phyloP scores from a whole-genome alignment of 2,113 vertebrate species.

The Pseudopipra pipra region DNA sequence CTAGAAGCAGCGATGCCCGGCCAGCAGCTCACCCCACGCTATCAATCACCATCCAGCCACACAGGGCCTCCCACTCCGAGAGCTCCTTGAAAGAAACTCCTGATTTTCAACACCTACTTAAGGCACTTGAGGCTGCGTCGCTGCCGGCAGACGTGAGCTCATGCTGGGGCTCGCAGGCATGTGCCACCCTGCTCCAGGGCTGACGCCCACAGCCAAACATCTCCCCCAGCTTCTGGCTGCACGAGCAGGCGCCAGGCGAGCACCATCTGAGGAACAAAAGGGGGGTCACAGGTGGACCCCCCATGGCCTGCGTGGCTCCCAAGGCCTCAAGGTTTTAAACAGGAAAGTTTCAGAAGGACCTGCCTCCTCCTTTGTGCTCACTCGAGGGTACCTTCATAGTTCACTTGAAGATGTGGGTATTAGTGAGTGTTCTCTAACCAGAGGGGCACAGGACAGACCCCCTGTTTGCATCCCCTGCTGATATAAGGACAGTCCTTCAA shows the following conservation, averaged over 20 bases:
- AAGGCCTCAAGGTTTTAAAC: background rate
- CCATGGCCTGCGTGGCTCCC: rapidly evolving
- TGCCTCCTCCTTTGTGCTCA: background rate
- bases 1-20: rapidly evolving
- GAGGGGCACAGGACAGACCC: background rate
- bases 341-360: background rate
- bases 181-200: conserved; percentile 5
- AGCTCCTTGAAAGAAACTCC: conserved; percentile 57
- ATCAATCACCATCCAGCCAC: background rate
- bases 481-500: background rate
- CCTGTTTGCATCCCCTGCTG: background rate
- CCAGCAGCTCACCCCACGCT: rapidly evolving
- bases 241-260: rapidly evolving
- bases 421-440: background rate
- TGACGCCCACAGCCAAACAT: conserved; percentile 18
- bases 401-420: background rate
- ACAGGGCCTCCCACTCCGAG: background rate
- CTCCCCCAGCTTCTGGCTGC: background rate
- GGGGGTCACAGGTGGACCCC: background rate
- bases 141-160: conserved; percentile 70
- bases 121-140: conserved; percentile 41
- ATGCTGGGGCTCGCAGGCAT: conserved; percentile 31
- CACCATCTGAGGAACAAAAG: background rate
- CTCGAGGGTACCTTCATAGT: rapidly evolving
- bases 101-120: conserved; percentile 75